These are phyloP conservation scores for Pandemis corylana DNA, from an alignment of 2,888 invertebrate species.

Conservation along the genomic window DNA sequence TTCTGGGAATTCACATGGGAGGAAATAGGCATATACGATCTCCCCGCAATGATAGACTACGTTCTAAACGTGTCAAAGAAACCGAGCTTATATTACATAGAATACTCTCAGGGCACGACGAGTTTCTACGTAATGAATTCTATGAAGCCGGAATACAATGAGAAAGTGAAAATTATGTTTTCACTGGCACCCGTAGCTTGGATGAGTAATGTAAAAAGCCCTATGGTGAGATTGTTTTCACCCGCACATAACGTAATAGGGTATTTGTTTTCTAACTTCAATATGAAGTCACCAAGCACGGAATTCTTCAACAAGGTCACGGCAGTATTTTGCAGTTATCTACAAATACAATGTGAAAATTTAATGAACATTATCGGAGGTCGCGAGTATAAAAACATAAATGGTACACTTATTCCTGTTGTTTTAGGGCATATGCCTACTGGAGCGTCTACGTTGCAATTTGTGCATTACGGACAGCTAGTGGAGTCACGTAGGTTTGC, in stretches of 20 bases:
- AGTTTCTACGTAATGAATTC: constrained; percentile 84
- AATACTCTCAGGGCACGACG: constrained; percentile 89
- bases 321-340: constrained; percentile 55
- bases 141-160: constrained; percentile 82
- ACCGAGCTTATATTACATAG: constrained; percentile 86
- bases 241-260: constrained; percentile 55
- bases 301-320: constrained; percentile 59
- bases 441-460: constrained; percentile 81
- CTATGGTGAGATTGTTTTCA: constrained; percentile 62
- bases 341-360: constrained; percentile 58
- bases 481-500: constrained; percentile 65
- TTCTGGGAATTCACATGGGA: constrained; percentile 87
- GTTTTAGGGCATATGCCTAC: constrained; percentile 86
- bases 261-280: constrained; percentile 53
- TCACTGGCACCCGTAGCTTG: constrained; percentile 86
- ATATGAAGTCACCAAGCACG: constrained; percentile 55
- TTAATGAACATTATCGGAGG: constrained; percentile 60
- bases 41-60: constrained; percentile 89
- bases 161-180: constrained; percentile 82
- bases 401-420: constrained; percentile 82
- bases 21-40: constrained; percentile 89
- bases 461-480: constrained; percentile 76
- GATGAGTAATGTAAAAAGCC: constrained; percentile 73
- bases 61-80: constrained; percentile 77
- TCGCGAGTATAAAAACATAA: constrained; percentile 54